Conservation (phyloP, 2,888 invertebrate species). For the Mechanitis mazaeus region DNA sequence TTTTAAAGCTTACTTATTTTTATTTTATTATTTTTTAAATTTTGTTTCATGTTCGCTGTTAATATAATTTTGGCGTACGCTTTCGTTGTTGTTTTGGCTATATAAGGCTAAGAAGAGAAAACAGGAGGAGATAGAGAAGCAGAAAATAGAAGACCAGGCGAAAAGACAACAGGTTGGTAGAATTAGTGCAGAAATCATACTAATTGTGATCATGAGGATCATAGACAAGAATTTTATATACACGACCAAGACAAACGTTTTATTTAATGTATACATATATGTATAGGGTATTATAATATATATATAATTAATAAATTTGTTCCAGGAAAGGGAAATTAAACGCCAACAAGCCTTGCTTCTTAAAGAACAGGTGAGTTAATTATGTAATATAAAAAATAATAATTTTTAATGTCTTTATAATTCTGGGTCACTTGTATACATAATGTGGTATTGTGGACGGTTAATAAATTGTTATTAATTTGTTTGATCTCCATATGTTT, state of each 20-base stretch:
- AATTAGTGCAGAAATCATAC: no score
- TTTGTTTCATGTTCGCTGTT: conserved; percentile 70
- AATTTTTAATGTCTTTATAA: no score
- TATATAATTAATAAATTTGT: conserved; percentile 44
- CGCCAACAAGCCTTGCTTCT: conserved; percentile 91
- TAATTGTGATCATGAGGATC: no score
- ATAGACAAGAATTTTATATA: no score
- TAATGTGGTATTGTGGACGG: neutral
- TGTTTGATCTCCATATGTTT: conserved; percentile 31
- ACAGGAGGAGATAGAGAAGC: conserved; percentile 90
- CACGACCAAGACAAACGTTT: no score
- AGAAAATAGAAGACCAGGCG: conserved; percentile 88
- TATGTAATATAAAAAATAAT: no score
- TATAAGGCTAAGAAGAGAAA: conserved; percentile 88
- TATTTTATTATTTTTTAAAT: conserved; percentile 39
- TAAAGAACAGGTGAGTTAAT: conserved; percentile 89
- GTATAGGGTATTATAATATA: neutral
- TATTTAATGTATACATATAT: no score
- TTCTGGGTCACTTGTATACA: no score
- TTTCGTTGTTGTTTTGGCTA: conserved; percentile 72
- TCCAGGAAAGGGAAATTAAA: conserved; percentile 93
- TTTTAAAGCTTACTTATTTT: conserved; percentile 3
- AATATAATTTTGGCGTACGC: conserved; percentile 72
- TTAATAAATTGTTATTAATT: conserved; percentile 18
- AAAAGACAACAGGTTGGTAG: conserved; percentile 88